Base-by-base conservation (phyloP, 2,797 vertebrate genomes). In the Thunnus albacares region DNA sequence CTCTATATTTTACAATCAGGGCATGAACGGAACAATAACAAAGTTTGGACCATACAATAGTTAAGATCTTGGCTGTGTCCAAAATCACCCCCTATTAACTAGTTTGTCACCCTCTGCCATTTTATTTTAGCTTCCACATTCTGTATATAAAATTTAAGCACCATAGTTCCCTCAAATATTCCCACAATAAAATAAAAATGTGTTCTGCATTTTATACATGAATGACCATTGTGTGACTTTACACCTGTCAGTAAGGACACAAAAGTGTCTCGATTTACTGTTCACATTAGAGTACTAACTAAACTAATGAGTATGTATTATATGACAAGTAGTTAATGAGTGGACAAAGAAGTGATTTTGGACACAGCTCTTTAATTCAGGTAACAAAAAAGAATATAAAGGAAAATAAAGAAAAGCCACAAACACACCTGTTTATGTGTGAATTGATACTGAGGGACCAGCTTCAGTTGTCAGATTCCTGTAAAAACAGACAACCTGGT, bases 401-500 rank as follows among this genome's bases (percentile, higher is more conserved):
- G 49, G 7, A 47, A 70, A 33, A 49, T n/a, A 0, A 45, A 17
- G 20, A 35, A 35, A 66, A 15, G 51, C 13, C 14, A 43, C 22
- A 58, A 73, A 71, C 45, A 45, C 15, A 26, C 14, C 15, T 71
- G 56, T 73, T 65, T 65, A 28, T n/a, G 20, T 62, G 47, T 49
- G 58, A 76, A 35, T 10, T 57, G n/a, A 57, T 58, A 79, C 20
- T 43, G n/a, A 80, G 41, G 45, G 14, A 53, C 17, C 41, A 22
- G n/a, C 53, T 63, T 77, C 47, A 38, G 55, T 45, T 81, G 15
- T 49, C 45, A 51, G 18, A 20, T 51, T 51, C 68, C n/a, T 53
- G 28, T 80, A 57, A 85, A 82, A 78, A 77, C 26, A 85, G 62
- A 71, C 81, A 89, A 86, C 72, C 75, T 78, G 85, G 52, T 75